phyloP scores from a whole-genome alignment of 2,113 vertebrate species.

The Holacanthus passer region DNA sequence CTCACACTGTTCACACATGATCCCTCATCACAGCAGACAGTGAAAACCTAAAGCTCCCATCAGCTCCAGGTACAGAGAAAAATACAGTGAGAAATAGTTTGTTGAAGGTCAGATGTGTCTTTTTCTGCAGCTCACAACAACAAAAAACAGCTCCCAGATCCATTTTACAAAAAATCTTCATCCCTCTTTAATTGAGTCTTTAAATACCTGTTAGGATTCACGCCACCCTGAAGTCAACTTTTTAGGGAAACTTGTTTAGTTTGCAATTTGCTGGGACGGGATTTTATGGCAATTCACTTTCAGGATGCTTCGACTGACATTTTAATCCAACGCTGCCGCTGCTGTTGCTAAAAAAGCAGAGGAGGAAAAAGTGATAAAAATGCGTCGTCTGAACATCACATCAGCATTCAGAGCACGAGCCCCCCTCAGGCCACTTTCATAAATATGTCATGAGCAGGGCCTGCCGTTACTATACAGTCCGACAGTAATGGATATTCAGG shows the following conservation, averaged over 20 bases:
- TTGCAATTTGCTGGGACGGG: neutral
- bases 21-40: neutral
- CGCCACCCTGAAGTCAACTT: neutral
- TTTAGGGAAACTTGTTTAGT: neutral
- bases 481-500: constrained; percentile 71
- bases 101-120: neutral
- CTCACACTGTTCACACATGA: neutral
- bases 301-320: neutral
- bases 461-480: constrained; percentile 48
- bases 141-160: neutral
- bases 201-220: neutral
- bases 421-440: constrained; percentile 63
- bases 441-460: constrained; percentile 68
- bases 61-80: neutral
- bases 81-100: neutral
- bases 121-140: neutral
- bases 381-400: constrained; percentile 43
- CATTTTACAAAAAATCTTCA: neutral
- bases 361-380: constrained; percentile 37
- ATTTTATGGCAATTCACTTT: neutral
- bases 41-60: neutral
- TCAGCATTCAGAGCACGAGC: constrained; percentile 57
- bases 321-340: neutral
- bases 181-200: neutral
- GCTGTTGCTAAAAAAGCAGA: neutral